A percentile compares a stretch with the other conserved stretches of the same genome.
Evolutionary conservation across 2,888 invertebrate species (phyloP).

Genomic region (Anagyrus pseudococci): DNA sequence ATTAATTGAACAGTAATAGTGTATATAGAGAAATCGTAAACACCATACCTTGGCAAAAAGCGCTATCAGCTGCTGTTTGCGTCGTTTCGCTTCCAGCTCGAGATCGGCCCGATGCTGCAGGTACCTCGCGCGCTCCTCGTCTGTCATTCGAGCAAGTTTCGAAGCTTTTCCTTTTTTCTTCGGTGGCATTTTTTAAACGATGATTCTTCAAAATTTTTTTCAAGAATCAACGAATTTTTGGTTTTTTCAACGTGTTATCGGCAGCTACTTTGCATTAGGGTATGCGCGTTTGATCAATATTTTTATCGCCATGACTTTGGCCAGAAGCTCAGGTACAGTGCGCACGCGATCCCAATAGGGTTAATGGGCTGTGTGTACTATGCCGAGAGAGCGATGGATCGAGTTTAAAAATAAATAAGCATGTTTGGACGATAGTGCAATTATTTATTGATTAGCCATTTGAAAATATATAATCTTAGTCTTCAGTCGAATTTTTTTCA

Average conservation of each 20-base stretch:
- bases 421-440: not conserved
- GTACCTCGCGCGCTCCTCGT: conserved; percentile 82
- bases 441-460: conserved; percentile 23
- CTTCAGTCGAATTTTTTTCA: conserved; percentile 31
- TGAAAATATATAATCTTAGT: conserved; percentile 27
- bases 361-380: not conserved
- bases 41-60: conserved; percentile 79
- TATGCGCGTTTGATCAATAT: conserved; percentile 40
- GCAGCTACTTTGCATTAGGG: conserved; percentile 8
- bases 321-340: not conserved
- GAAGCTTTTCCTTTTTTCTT: conserved; percentile 76
- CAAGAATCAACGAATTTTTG: not conserved
- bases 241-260: not conserved
- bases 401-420: not conserved
- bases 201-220: not conserved
- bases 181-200: conserved; percentile 54
- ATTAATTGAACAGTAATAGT: not conserved
- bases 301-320: conserved; percentile 24
- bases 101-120: conserved; percentile 82
- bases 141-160: conserved; percentile 83
- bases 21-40: too few relatives aligned
- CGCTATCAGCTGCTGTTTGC: conserved; percentile 81
- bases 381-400: not conserved
- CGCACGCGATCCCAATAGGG: not conserved
- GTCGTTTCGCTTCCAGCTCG: conserved; percentile 80